A percentile compares a stretch with the other conserved stretches of the same genome.
phyloP scores from a whole-genome alignment of 1,140 invertebrate genomes.

The Portunus trituberculatus region DNA sequence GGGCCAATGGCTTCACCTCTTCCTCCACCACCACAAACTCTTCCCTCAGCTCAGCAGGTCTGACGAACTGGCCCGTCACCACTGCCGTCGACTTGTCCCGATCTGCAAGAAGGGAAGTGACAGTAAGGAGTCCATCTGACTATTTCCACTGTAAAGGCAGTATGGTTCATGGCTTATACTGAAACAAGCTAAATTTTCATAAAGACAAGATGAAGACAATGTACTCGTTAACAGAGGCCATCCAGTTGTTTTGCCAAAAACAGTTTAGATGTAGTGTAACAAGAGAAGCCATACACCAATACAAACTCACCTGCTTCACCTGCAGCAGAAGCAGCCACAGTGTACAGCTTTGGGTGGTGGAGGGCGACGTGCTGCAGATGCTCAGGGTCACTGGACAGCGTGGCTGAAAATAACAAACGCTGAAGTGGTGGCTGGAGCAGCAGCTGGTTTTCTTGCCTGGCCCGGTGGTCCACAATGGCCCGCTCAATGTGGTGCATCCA shows the following conservation, averaged over 20 bases:
- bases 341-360: conserved; percentile 94
- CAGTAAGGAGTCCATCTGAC: too few relatives aligned
- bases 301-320: not conserved
- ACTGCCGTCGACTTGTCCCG: not conserved
- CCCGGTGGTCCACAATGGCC: not conserved
- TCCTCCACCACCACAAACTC: conserved; percentile 86
- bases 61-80: conserved; percentile 82
- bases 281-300: not conserved
- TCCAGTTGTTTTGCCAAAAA: not conserved
- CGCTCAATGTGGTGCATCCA: conserved; percentile 37
- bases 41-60: conserved; percentile 91
- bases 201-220: not conserved
- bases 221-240: too few relatives aligned
- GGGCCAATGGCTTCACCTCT: conserved; percentile 90
- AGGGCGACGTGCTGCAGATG: conserved; percentile 92
- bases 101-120: not conserved
- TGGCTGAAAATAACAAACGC: conserved; percentile 97
- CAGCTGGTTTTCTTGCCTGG: not conserved
- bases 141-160: not conserved
- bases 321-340: not conserved
- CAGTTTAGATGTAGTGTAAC: not conserved
- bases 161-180: conserved; percentile 79
- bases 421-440: conserved; percentile 85
- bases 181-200: conserved; percentile 84
- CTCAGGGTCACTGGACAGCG: conserved; percentile 97